These are phyloP conservation scores for Sinocyclocheilus anshuiensis DNA, from an alignment of 2,113 vertebrate species.

Conservation along the genomic window DNA sequence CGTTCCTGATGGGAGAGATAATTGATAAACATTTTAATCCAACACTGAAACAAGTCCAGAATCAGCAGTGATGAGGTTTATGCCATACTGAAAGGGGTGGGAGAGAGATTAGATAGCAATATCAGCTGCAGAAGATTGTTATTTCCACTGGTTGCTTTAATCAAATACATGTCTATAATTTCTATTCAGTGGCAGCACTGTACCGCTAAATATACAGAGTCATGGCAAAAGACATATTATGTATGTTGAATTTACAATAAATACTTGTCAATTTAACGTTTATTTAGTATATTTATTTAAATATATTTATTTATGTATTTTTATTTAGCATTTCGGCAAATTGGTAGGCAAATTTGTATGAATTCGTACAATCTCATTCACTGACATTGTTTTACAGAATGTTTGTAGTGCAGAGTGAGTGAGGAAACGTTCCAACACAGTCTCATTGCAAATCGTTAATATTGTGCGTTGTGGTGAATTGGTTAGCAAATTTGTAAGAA, in stretches of 20 bases:
- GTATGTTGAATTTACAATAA: background rate
- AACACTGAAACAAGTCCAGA: conserved; percentile 53
- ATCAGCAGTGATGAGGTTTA: conserved; percentile 31
- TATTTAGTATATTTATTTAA: background rate
- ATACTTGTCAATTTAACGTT: background rate
- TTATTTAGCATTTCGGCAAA: no score
- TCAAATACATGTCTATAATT: background rate
- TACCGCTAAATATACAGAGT: background rate
- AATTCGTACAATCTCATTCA: no score
- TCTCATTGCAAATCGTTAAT: background rate
- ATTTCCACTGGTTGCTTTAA: background rate
- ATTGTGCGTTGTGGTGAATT: no score
- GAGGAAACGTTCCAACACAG: no score
- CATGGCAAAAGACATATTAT: background rate
- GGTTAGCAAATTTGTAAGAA: no score
- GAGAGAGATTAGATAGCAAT: conserved; percentile 19
- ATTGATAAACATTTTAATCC: conserved; percentile 82
- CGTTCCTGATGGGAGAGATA: conserved; percentile 83
- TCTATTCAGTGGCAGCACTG: background rate
- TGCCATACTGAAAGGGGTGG: conserved; percentile 1
- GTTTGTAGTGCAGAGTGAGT: no score
- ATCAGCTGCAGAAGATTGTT: conserved; percentile 62
- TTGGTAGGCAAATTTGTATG: no score
- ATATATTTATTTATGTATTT: background rate
- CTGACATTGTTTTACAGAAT: no score